phyloP scores from a whole-genome alignment of 1,140 invertebrate species.

The Brachionus calyciflorus region DNA sequence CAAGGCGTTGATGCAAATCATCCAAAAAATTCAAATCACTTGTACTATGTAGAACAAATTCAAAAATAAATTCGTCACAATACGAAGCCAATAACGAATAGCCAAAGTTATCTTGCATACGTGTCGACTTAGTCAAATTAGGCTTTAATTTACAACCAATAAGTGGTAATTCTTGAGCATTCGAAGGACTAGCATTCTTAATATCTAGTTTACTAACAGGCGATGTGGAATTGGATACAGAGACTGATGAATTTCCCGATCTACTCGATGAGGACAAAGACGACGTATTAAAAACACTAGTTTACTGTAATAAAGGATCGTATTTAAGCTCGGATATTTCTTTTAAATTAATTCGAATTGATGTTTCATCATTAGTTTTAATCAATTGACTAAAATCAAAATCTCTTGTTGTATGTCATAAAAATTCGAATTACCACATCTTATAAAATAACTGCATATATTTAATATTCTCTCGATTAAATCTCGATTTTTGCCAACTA shows the following conservation, averaged over 20 bases:
- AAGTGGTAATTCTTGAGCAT: conserved; percentile 3
- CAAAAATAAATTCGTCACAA: conserved; percentile 35
- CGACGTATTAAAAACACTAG: background rate
- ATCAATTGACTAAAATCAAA: background rate
- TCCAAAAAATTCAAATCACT: background rate
- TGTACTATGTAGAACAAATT: conserved; percentile 39
- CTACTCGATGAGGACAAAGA: background rate
- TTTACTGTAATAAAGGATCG: background rate
- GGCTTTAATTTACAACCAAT: conserved; percentile 14
- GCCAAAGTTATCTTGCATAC: conserved; percentile 27
- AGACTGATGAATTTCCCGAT: background rate
- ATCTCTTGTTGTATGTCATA: background rate
- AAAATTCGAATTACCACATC: conserved; percentile 25
- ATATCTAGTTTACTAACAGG: no score
- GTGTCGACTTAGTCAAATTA: background rate
- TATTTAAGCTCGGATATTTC: background rate
- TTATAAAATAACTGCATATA: conserved; percentile 36
- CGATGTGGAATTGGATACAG: no score
- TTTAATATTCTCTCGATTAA: conserved; percentile 17
- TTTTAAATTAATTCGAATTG: background rate
- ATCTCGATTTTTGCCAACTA: conserved; percentile 16
- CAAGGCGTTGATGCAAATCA: background rate
- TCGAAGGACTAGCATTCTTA: no score
- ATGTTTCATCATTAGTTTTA: background rate
- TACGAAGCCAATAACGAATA: conserved; percentile 31